Base-by-base conservation (phyloP, 2,888 invertebrate genomes). In the Cyaniris semiargus region DNA sequence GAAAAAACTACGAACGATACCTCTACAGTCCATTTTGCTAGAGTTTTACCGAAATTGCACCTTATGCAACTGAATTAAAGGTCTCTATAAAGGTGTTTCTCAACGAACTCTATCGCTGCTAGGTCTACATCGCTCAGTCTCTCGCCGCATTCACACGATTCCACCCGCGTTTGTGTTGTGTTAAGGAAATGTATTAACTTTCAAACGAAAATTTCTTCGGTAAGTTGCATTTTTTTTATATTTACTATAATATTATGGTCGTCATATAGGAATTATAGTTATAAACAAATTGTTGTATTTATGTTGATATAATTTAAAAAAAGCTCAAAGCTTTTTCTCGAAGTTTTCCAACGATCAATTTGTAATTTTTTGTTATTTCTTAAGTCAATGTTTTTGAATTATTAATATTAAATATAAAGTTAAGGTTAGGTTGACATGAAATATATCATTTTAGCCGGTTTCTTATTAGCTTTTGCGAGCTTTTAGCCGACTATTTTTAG, bases 121-220 rank as follows among this genome's bases (percentile, higher is more conserved):
- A 15, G 27, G 15, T 27, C 27, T 66, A 13, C 6, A 6, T 2
- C 15, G 66, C 27, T 66, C 66, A 66, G 66, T 66, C 66, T 27
- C 31, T 66, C 31, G 2, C 66, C 66, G 27, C 66, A 1, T 15
- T 18, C 66, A 15, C 15, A 15, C 66, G 66, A 66, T 13, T 13
- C 1, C 5, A 1, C 6, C 15, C 66, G 66, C 66, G 27, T 66
- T 27, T 66, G 66, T 66, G 66, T 66, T 66, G 66, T 66, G 66
- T 6, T 5, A 66, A 27, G 66, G 66, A 66, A 66, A 66, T 66
- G 66, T 31, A 15, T 66, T 15, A 66, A 66, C 66, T 66, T 66
- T 31, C 27, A 27, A 31, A 4, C 66, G 66, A 66, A 27, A n/a
- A 66, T 21, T 66, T 27, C 27, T 66, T 31, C 27, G 66, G 66